Evolutionary conservation across 2,888 invertebrate species (phyloP), one percentile per base, ranked within the genome.

Genomic region (Gasteruption jaculator): DNA sequence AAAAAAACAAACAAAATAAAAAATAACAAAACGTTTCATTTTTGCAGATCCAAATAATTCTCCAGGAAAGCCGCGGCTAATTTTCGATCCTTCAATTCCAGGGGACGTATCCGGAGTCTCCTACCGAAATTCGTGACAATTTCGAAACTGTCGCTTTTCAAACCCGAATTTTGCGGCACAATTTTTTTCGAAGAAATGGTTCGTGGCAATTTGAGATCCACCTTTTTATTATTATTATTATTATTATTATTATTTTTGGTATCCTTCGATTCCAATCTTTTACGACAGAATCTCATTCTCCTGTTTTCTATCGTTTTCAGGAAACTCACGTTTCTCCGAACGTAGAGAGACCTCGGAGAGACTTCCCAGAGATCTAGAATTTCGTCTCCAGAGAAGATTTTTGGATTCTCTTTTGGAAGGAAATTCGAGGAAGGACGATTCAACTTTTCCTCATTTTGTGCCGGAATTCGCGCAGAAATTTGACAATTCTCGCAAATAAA

Each of bases 31-130:
- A 10, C 27, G 12, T n/a, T 25, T 19, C 7, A 24, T 24, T 14
- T 30, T 31, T 49, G 38, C 14, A 55, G 41, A 22, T 46, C 40
- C 18, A 60, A 45, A 52, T 60, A 64, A 53, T 58, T 60, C 26
- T 61, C 54, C 15, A 66, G 54, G 46, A 62, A 66, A 5, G 50
- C 56, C 3, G 63, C 31, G 20, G 62, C 62, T 46, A 52, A 52
- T 2, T 53, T 38, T 4, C 63, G 43, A 38, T 62, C 53, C 12
- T 55, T 49, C 16, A 66, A 37, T 38, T 54, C 55, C 56, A 59
- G 54, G 2, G 64, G 60, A 24, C 55, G 48, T n/a, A 65, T 29
- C 42, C 58, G 54, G 33, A 59, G 52, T 51, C 48, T 46, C 3
- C 50, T 57, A 46, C 56, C 48, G 15, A 63, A 56, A 31, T 57